Percentiles rank a stretch among this genome's conserved stretches.
phyloP scores from a whole-genome alignment of 2,888 invertebrate genomes.

The Belgica antarctica region DNA sequence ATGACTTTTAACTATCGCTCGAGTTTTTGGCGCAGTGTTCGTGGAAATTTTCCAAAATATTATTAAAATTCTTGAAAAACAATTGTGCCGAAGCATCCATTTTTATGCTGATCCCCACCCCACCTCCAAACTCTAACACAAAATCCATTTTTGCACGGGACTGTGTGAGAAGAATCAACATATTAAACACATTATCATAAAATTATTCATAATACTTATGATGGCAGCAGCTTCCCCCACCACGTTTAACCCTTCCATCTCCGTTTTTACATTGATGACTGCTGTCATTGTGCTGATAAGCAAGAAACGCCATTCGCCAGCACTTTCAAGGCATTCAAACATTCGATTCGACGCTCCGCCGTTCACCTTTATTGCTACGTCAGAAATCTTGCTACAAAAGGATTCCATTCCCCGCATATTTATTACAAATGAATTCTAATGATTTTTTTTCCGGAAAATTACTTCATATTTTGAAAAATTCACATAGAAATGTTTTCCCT shows the following conservation, averaged over 20 bases:
- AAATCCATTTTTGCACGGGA: neutral
- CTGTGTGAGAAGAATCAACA: slow-evolving; percentile 39
- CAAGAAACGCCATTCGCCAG: neutral
- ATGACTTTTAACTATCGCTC: neutral
- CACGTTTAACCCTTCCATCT: slow-evolving; percentile 15
- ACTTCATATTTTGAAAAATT: neutral
- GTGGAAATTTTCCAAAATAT: slow-evolving; percentile 15
- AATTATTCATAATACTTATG: slow-evolving; percentile 43
- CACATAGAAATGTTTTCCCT: neutral
- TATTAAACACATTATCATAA: slow-evolving; percentile 43
- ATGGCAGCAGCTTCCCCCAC: neutral
- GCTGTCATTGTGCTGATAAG: slow-evolving; percentile 40
- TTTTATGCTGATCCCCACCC: slow-evolving; percentile 36
- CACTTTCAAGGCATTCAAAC: neutral
- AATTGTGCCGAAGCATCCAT: slow-evolving; percentile 22
- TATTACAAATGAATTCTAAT: slow-evolving; percentile 40
- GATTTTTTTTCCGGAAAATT: slow-evolving; percentile 28
- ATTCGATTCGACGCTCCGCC: neutral
- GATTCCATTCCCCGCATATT: slow-evolving; percentile 33
- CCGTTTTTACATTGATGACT: slow-evolving; percentile 27
- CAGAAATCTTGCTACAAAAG: slow-evolving; percentile 21
- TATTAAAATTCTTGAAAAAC: slow-evolving; percentile 28
- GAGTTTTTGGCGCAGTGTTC: slow-evolving; percentile 3
- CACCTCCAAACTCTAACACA: neutral
- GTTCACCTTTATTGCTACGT: neutral